Evolutionary conservation across 2,797 vertebrate species (phyloP).

Genomic region (Bradypodion ventrale): DNA sequence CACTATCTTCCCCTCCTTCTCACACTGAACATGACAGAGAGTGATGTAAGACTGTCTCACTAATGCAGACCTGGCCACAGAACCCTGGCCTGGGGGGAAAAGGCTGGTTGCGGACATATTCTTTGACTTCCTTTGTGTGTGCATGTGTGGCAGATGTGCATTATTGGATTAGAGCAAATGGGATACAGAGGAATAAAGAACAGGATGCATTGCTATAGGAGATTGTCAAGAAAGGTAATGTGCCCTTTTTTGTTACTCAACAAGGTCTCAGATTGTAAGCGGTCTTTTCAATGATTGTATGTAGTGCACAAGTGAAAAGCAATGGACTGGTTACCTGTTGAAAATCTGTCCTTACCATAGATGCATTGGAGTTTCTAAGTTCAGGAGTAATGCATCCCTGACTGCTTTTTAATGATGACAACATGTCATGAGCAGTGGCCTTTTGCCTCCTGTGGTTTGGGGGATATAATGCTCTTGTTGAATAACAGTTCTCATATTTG

Average conservation of each 20-base stretch:
- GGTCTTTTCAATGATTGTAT: background rate
- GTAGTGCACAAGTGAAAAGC: background rate
- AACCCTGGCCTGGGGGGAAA: background rate
- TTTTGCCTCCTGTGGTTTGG: too few relatives aligned
- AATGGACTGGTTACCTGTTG: background rate
- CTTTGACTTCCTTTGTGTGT: too few relatives aligned
- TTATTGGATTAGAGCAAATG: slow-evolving; percentile 42
- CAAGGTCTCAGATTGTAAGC: slow-evolving; percentile 18
- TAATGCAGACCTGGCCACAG: background rate
- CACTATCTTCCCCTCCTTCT: background rate
- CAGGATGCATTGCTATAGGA: slow-evolving; percentile 21
- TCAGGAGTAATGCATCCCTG: background rate
- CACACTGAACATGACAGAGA: background rate
- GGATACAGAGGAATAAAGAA: slow-evolving; percentile 11
- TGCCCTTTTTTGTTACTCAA: slow-evolving; percentile 13
- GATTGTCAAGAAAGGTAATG: slow-evolving; percentile 30
- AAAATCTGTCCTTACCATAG: background rate
- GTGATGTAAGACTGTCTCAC: background rate
- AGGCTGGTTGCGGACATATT: background rate
- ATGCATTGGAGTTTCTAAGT: background rate
- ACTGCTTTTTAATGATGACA: background rate
- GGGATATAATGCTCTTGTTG: background rate
- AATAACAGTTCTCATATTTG: too few relatives aligned
- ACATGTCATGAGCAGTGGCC: background rate
- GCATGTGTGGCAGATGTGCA: background rate